phyloP scores from a whole-genome alignment of 2,113 vertebrate genomes.

The Neogobius melanostomus region DNA sequence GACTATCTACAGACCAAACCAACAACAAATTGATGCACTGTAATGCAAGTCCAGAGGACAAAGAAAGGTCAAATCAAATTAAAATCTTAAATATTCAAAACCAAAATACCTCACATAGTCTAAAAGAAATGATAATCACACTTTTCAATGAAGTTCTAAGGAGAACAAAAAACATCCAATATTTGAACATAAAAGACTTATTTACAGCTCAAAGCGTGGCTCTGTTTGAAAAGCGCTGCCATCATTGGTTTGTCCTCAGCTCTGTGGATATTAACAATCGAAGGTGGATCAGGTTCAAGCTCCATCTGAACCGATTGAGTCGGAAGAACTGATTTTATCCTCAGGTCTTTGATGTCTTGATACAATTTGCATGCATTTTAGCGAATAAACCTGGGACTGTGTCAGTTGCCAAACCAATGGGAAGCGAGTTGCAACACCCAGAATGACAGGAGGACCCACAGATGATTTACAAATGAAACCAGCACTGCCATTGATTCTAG shows the following conservation, averaged over 20 bases:
- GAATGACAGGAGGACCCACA: slow-evolving; percentile 82
- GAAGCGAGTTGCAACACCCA: slow-evolving; percentile 84
- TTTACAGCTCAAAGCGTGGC: slow-evolving; percentile 87
- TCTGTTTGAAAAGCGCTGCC: slow-evolving; percentile 66
- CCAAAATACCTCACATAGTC: slow-evolving; percentile 80
- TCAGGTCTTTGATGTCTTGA: slow-evolving; percentile 78
- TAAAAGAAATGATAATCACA: slow-evolving; percentile 76
- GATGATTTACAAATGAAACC: slow-evolving; percentile 92
- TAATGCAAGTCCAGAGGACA: slow-evolving; percentile 91
- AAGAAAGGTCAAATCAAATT: slow-evolving; percentile 78
- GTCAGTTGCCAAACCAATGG: slow-evolving; percentile 78
- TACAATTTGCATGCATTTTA: slow-evolving; percentile 78
- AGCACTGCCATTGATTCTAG: slow-evolving; percentile 86
- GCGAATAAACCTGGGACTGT: slow-evolving; percentile 74
- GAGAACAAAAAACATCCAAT: slow-evolving; percentile 64
- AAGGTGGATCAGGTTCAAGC: slow-evolving; percentile 93
- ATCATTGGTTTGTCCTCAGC: slow-evolving; percentile 51
- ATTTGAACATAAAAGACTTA: slow-evolving; percentile 84
- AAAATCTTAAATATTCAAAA: slow-evolving; percentile 52
- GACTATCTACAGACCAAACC: slow-evolving; percentile 96
- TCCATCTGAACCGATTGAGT: slow-evolving; percentile 90
- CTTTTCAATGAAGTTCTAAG: slow-evolving; percentile 83
- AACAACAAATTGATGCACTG: slow-evolving; percentile 92
- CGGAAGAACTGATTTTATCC: slow-evolving; percentile 95
- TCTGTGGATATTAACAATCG: slow-evolving; percentile 82